A percentile compares a stretch with the other conserved stretches of the same genome.
phyloP scores from a whole-genome alignment of 2,797 vertebrate species.

The Scolopax rusticola region DNA sequence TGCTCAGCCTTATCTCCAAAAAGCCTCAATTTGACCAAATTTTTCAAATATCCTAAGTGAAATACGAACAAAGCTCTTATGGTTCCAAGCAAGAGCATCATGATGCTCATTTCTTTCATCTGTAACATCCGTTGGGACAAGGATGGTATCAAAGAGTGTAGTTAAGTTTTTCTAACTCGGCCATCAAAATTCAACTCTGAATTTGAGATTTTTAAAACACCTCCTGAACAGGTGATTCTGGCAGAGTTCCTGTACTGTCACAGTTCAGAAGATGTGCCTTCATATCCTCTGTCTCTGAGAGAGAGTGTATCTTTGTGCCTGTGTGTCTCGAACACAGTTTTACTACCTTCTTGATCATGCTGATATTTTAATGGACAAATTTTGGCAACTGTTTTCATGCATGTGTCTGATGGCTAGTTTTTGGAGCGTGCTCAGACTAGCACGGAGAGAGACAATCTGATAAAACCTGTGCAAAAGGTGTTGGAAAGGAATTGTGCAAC shows the following conservation, averaged over 20 bases:
- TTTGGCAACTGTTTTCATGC: background rate
- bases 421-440: slow-evolving; percentile 16
- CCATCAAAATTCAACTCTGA: background rate
- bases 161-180: background rate
- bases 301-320: background rate
- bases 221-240: background rate
- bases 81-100: background rate
- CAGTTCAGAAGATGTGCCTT: background rate
- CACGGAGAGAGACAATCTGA: slow-evolving; percentile 2
- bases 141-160: background rate
- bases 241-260: background rate
- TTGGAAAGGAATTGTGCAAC: slow-evolving; percentile 41
- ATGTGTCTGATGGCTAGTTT: background rate
- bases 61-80: background rate
- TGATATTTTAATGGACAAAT: background rate
- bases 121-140: background rate
- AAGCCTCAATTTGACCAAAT: background rate
- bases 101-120: background rate
- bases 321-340: background rate
- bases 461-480: slow-evolving; percentile 21
- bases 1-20: background rate
- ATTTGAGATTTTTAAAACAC: background rate
- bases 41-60: background rate
- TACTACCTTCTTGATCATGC: background rate
- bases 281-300: background rate